Conservation (phyloP, 2,888 invertebrate genomes). For the Campoplex nolae region DNA sequence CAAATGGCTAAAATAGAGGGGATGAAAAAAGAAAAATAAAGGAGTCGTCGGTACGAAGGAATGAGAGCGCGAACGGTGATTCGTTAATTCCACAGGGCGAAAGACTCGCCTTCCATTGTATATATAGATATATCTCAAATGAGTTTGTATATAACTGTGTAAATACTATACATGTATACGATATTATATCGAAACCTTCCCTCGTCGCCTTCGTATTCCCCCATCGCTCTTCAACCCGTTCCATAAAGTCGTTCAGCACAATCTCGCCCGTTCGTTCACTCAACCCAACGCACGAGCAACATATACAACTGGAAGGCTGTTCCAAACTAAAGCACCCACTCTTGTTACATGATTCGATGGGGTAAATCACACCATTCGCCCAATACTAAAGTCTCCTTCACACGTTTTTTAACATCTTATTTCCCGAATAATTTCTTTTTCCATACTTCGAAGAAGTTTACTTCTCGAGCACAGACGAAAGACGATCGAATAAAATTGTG, state of each 20-base stretch:
- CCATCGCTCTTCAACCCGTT: conserved; percentile 76
- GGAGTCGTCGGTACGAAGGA: conserved; percentile 73
- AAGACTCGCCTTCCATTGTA: conserved; percentile 44
- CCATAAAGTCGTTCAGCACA: conserved; percentile 72
- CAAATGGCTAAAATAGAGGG: conserved; percentile 47
- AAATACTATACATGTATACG: conserved; percentile 5
- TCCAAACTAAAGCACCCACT: conserved; percentile 37
- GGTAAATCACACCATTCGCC: conserved; percentile 35
- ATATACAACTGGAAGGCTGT: conserved; percentile 38
- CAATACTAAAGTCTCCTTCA: conserved; percentile 2
- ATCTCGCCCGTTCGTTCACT: conserved; percentile 49
- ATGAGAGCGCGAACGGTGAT: conserved; percentile 72
- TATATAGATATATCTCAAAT: conserved; percentile 8
- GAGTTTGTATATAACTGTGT: conserved; percentile 15
- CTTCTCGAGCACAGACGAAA: neutral
- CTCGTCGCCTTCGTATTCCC: conserved; percentile 63
- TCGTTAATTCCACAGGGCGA: conserved; percentile 76
- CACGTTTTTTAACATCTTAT: neutral
- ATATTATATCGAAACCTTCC: conserved; percentile 35
- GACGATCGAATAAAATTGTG: neutral
- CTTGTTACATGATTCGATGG: conserved; percentile 21
- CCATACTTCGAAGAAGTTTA: neutral
- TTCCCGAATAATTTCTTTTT: neutral
- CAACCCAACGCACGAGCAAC: conserved; percentile 39
- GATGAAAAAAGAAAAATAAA: conserved; percentile 67